Percentiles rank a stretch among this genome's conserved stretches.
Evolutionary conservation across 1,140 invertebrate genomes (phyloP).

Genomic region (Bombus soroeensis): DNA sequence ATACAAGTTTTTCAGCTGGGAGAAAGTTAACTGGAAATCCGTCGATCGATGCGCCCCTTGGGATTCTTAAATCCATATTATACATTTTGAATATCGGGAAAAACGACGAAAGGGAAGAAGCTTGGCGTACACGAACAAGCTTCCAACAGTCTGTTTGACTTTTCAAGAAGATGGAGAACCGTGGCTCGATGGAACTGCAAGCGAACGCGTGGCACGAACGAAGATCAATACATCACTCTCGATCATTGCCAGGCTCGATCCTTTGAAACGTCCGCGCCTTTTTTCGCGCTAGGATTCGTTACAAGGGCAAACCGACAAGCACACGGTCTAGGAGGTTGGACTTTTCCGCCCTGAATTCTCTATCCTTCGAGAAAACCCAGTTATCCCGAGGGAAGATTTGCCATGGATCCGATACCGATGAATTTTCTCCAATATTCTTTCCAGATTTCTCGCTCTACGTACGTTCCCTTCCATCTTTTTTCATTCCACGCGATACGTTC

Average conservation of each 20-base stretch:
- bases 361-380: background rate
- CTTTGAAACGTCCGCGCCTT: conserved; percentile 30
- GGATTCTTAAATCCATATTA: conserved; percentile 26
- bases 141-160: background rate
- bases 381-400: conserved; percentile 26
- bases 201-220: conserved; percentile 28
- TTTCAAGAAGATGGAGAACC: background rate
- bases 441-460: too few relatives aligned
- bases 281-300: conserved; percentile 27
- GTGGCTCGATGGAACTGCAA: background rate
- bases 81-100: conserved; percentile 13
- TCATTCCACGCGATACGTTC: background rate
- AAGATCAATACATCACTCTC: conserved; percentile 70
- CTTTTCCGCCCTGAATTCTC: background rate
- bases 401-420: background rate
- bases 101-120: background rate
- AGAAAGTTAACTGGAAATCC: background rate
- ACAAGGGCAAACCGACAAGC: conserved; percentile 23
- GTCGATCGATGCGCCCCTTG: conserved; percentile 58
- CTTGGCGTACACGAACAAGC: background rate
- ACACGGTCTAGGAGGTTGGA: conserved; percentile 10
- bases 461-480: background rate
- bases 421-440: background rate
- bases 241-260: conserved; percentile 58
- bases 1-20: too few relatives aligned